Conservation (phyloP, 2,888 invertebrate species). For the Drosophila merina region DNA sequence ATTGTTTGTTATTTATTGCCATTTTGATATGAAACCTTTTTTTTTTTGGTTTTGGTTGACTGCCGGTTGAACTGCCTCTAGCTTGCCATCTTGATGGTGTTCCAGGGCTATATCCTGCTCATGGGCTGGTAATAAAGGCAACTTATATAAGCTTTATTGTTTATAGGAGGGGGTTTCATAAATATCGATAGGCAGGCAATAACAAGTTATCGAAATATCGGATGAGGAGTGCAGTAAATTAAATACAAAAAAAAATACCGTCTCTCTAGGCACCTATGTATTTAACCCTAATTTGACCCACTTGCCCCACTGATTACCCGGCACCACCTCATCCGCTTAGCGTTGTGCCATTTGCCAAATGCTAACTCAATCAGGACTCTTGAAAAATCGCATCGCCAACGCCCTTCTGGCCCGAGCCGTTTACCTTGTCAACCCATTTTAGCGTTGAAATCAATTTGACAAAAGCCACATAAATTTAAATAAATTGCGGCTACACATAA, state of each 20-base stretch:
- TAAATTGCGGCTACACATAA: slow-evolving; percentile 77
- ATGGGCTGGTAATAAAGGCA: slow-evolving; percentile 67
- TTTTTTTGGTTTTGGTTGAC: slow-evolving; percentile 16
- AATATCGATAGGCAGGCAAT: slow-evolving; percentile 66
- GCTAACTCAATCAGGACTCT: slow-evolving; percentile 69
- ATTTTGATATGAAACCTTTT: slow-evolving; percentile 76
- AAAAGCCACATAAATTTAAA: slow-evolving; percentile 80
- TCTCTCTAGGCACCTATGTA: slow-evolving; percentile 7
- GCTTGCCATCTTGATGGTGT: slow-evolving; percentile 42
- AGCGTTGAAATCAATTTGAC: slow-evolving; percentile 79
- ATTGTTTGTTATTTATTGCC: slow-evolving; percentile 78
- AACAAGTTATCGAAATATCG: slow-evolving; percentile 36
- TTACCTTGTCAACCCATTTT: slow-evolving; percentile 78
- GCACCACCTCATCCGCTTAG: slow-evolving; percentile 36
- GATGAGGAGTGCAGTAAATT: slow-evolving; percentile 5
- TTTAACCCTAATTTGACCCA: slow-evolving; percentile 19
- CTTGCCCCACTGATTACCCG: slow-evolving; percentile 40
- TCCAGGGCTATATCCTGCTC: slow-evolving; percentile 18
- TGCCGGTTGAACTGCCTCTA: slow-evolving; percentile 7
- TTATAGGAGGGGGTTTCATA: slow-evolving; percentile 45
- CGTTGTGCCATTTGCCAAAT: slow-evolving; percentile 11
- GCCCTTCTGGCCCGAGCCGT: slow-evolving; percentile 24
- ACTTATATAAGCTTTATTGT: slow-evolving; percentile 47
- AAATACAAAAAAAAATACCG: too few species aligned
- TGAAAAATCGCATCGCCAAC: slow-evolving; percentile 37